These are phyloP conservation scores for Redunca redunca DNA, from an alignment of 2,113 vertebrate species.

Conservation along the genomic window DNA sequence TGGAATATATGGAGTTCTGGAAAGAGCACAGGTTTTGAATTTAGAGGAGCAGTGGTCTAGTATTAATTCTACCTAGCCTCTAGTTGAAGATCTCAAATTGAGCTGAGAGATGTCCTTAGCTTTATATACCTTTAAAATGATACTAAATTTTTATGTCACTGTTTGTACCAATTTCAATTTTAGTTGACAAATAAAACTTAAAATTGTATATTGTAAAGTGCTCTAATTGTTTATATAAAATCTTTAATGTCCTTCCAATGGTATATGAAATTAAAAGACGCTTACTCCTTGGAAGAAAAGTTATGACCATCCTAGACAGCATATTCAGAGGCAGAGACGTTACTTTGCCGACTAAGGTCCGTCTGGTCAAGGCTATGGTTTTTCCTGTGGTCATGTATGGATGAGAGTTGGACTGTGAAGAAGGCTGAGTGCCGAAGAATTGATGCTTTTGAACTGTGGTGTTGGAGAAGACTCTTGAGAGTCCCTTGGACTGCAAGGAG, in stretches of 20 bases:
- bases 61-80: rapidly evolving
- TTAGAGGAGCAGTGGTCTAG: not conserved
- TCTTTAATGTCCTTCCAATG: not conserved
- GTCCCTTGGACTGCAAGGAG: too few species aligned
- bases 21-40: not conserved
- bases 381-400: too few species aligned
- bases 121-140: not conserved
- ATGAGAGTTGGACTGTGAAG: too few species aligned
- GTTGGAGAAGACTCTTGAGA: too few species aligned
- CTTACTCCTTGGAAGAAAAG: too few species aligned
- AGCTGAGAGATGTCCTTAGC: not conserved
- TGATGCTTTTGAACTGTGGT: too few species aligned
- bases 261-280: too few species aligned
- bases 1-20: not conserved
- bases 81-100: not conserved
- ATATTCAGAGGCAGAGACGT: too few species aligned
- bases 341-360: too few species aligned
- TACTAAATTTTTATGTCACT: not conserved
- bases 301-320: too few species aligned
- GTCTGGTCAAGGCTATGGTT: too few species aligned
- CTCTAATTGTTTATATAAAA: not conserved
- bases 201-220: not conserved
- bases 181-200: not conserved
- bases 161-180: not conserved
- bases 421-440: too few species aligned